A percentile compares a stretch with the other conserved stretches of the same genome.
phyloP scores from a whole-genome alignment of 2,888 invertebrate genomes.

The Malacosoma neustria region DNA sequence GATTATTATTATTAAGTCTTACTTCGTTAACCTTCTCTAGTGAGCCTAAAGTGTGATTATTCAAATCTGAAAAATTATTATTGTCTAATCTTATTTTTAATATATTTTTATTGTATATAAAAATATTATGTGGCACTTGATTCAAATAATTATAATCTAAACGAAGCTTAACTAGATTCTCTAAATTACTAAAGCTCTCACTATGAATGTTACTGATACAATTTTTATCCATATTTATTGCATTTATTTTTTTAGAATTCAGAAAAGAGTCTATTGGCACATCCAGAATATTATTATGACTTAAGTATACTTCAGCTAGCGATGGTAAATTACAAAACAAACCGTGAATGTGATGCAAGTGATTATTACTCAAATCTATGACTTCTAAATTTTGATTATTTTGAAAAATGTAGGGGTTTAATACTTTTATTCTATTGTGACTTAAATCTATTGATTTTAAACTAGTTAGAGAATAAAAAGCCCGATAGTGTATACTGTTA shows the following conservation, averaged over 20 bases:
- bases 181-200: slow-evolving; percentile 84
- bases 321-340: slow-evolving; percentile 88
- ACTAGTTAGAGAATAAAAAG: slow-evolving; percentile 83
- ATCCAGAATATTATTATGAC: slow-evolving; percentile 92
- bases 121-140: slow-evolving; percentile 84
- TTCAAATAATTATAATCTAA: slow-evolving; percentile 90
- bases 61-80: slow-evolving; percentile 86
- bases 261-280: slow-evolving; percentile 88
- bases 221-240: slow-evolving; percentile 90
- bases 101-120: slow-evolving; percentile 83
- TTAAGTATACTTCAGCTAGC: slow-evolving; percentile 85
- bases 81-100: slow-evolving; percentile 89
- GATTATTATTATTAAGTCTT: slow-evolving; percentile 87
- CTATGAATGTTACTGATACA: slow-evolving; percentile 88
- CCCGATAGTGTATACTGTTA: slow-evolving; percentile 83
- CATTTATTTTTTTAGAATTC: slow-evolving; percentile 84
- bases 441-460: slow-evolving; percentile 90
- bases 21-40: slow-evolving; percentile 84
- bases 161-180: slow-evolving; percentile 85
- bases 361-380: slow-evolving; percentile 91
- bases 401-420: slow-evolving; percentile 85
- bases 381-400: slow-evolving; percentile 84
- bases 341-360: slow-evolving; percentile 89
- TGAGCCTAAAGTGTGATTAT: slow-evolving; percentile 85
- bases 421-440: slow-evolving; percentile 87